Base-by-base conservation (phyloP, 2,113 vertebrate genomes). In the Otolemur garnettii region DNA sequence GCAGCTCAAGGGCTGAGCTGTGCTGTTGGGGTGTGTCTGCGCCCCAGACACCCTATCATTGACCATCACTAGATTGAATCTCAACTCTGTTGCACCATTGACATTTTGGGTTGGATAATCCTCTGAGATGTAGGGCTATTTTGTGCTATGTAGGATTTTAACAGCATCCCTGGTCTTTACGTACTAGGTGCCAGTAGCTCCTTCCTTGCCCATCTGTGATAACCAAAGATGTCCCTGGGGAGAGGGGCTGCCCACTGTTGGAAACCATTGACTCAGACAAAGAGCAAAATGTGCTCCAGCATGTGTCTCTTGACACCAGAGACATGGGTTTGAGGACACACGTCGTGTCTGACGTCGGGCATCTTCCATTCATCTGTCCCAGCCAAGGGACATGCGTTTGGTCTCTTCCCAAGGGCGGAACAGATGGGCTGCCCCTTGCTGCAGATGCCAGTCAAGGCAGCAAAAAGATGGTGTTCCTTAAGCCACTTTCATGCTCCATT, bases 1-100 rank as follows among this genome's bases (percentile, higher is more conserved):
- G 10, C 3, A 21, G 28, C 26, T n/a, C 24, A 5, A 1, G 50
- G n/a, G 1, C 10, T 0, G 3, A 4, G 26, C 1, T 35, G 3
- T 55, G 0, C 5, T 30, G 50, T 33, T 18, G 24, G 6, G 24
- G 7, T 22, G 17, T 19, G n/a, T 24, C n/a, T 55, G 15, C 45
- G 42, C 26, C 26, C 50, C 28, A 28, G 77, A 84, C 42, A 42
- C 8, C 8, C 10, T 38, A 6, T 26, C 50, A 18, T 18, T 19
- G 66, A 18, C 55, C 53, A 7, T 1, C 26, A 4, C 0, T 10
- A 8, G 33, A 12, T 69, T 68, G 77, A 21, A 42, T 33, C 74
- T 42, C 30, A 53, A 22, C 6, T 5, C 7, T 22, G 5, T 0
- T 30, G 33, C 9, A 18, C 57, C 30, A 0, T 50, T 30, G 11